phyloP scores from a whole-genome alignment of 2,797 vertebrate genomes.

The Cyclura pinguis region DNA sequence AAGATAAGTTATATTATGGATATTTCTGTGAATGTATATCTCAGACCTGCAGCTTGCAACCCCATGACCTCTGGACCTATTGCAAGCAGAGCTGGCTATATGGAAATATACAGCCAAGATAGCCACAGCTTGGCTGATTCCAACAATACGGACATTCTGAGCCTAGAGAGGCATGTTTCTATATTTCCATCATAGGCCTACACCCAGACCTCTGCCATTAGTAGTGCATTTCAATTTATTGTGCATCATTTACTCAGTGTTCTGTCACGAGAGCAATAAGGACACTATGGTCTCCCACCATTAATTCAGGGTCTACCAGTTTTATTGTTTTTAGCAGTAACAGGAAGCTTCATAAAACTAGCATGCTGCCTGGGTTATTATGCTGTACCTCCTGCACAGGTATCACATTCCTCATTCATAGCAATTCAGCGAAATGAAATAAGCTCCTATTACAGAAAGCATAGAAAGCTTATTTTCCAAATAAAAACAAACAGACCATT shows the following conservation, averaged over 20 bases:
- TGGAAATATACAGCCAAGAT: neutral
- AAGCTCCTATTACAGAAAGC: constrained; percentile 56
- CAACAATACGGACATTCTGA: neutral
- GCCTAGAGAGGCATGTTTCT: neutral
- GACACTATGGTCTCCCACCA: constrained; percentile 25
- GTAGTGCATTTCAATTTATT: constrained; percentile 51
- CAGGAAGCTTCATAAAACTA: constrained; percentile 57
- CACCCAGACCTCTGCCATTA: neutral
- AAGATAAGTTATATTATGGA: neutral
- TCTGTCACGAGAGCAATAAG: constrained; percentile 64
- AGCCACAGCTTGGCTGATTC: neutral
- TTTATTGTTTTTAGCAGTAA: constrained; percentile 70
- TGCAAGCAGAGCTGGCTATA: neutral
- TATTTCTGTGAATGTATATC: neutral
- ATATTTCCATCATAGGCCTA: neutral
- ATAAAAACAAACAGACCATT: constrained; percentile 50
- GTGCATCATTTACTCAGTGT: constrained; percentile 47
- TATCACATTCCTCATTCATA: constrained; percentile 58
- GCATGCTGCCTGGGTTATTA: constrained; percentile 54
- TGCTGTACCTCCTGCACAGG: constrained; percentile 36
- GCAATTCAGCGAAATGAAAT: constrained; percentile 67
- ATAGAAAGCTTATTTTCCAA: constrained; percentile 54
- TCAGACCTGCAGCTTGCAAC: neutral
- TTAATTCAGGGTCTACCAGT: constrained; percentile 57
- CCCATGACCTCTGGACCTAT: neutral